Percentiles rank a stretch among this genome's conserved stretches.
Conservation (phyloP, 2,888 invertebrate species). For the Dryobotodes eremita region DNA sequence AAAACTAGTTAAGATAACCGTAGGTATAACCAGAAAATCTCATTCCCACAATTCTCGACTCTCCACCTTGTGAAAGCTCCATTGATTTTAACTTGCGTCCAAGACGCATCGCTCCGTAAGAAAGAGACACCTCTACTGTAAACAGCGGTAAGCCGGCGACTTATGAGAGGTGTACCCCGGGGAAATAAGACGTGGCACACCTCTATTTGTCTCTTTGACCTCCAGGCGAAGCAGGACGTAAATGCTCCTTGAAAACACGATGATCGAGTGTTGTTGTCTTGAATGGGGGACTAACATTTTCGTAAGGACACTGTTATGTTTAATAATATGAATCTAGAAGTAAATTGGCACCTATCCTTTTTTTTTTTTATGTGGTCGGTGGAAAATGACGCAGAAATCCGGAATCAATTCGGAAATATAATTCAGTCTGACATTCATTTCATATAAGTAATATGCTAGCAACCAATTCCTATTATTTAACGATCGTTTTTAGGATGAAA, state of each 20-base stretch:
- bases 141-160: constrained; percentile 66
- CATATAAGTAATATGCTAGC: no score
- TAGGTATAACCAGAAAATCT: not conserved
- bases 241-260: constrained; percentile 47
- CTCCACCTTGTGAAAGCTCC: not conserved
- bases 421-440: not conserved
- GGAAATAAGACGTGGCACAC: constrained; percentile 81
- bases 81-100: constrained; percentile 26
- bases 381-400: not conserved
- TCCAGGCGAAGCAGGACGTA: constrained; percentile 44
- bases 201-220: constrained; percentile 75
- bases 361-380: not conserved
- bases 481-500: no score
- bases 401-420: not conserved
- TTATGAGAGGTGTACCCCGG: constrained; percentile 76
- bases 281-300: constrained; percentile 7
- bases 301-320: not conserved
- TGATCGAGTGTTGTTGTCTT: constrained; percentile 46
- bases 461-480: no score
- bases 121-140: constrained; percentile 62
- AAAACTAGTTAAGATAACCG: not conserved
- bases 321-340: no score
- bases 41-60: not conserved
- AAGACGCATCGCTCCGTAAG: constrained; percentile 29
- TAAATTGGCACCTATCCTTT: no score